These are phyloP conservation scores for Zygaena filipendulae DNA, from an alignment of 2,888 invertebrate species.

Conservation along the genomic window DNA sequence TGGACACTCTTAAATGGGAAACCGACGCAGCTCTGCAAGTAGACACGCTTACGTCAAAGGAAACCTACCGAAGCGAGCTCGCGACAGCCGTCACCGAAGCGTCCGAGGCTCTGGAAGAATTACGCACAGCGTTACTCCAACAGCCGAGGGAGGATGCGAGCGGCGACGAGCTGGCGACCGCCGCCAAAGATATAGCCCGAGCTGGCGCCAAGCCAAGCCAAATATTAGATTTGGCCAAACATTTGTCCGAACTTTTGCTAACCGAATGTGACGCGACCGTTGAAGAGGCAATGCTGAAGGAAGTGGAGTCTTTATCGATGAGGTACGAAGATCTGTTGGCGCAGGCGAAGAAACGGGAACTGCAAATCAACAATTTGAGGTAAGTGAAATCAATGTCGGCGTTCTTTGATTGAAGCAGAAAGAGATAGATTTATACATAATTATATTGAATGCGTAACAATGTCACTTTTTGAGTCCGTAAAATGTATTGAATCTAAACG, in stretches of 20 bases:
- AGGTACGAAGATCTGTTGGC: conserved; percentile 76
- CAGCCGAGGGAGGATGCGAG: conserved; percentile 58
- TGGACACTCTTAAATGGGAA: conserved; percentile 80
- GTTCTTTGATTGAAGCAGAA: too few relatives aligned
- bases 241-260: conserved; percentile 78
- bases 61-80: conserved; percentile 83
- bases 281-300: conserved; percentile 72
- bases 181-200: conserved; percentile 79
- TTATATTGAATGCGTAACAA: too few relatives aligned
- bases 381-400: too few relatives aligned
- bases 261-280: conserved; percentile 78
- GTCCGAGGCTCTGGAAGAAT: conserved; percentile 71
- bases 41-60: conserved; percentile 84
- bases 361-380: conserved; percentile 83
- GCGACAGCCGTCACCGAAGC: conserved; percentile 79
- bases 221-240: conserved; percentile 82
- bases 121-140: conserved; percentile 65
- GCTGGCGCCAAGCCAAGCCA: conserved; percentile 82
- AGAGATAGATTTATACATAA: too few relatives aligned
- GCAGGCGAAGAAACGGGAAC: conserved; percentile 78
- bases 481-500: too few relatives aligned
- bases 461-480: too few relatives aligned
- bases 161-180: conserved; percentile 68
- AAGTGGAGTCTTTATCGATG: conserved; percentile 72
- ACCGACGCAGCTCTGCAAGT: conserved; percentile 85